Evolutionary conservation across 2,888 invertebrate genomes (phyloP).

Genomic region (Heliconius sara): DNA sequence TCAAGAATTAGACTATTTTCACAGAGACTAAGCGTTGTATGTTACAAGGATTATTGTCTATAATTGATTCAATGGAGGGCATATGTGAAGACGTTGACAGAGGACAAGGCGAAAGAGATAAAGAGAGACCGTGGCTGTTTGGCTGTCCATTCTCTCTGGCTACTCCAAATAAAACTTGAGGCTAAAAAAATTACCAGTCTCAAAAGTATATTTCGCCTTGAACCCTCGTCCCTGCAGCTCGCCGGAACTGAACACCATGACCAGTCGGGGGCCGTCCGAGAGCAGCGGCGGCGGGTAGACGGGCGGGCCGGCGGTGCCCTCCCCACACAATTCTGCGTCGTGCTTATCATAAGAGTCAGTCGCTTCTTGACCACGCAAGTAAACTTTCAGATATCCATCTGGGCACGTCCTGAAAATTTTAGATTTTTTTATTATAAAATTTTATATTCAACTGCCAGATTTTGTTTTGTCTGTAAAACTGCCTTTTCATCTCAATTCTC

Average conservation of each 20-base stretch:
- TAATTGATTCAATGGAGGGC: too few species aligned
- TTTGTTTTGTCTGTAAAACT: neutral
- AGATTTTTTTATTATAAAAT: neutral
- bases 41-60: too few species aligned
- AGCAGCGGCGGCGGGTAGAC: constrained; percentile 90
- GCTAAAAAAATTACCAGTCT: constrained; percentile 57
- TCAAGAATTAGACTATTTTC: too few species aligned
- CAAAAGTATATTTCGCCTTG: constrained; percentile 93
- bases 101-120: neutral
- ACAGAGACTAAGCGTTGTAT: too few species aligned
- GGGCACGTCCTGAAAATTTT: constrained; percentile 85
- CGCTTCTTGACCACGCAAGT: constrained; percentile 95
- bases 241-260: constrained; percentile 97
- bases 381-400: constrained; percentile 95
- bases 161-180: neutral
- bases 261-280: constrained; percentile 95
- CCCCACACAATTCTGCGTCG: constrained; percentile 96
- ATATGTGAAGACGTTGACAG: neutral
- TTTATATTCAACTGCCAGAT: neutral
- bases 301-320: constrained; percentile 62
- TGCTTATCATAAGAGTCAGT: constrained; percentile 97
- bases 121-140: neutral
- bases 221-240: constrained; percentile 95
- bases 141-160: neutral
- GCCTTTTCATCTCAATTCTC: neutral